Evolutionary conservation across 2,113 vertebrate genomes (phyloP).

Genomic region (Arenaria interpres): DNA sequence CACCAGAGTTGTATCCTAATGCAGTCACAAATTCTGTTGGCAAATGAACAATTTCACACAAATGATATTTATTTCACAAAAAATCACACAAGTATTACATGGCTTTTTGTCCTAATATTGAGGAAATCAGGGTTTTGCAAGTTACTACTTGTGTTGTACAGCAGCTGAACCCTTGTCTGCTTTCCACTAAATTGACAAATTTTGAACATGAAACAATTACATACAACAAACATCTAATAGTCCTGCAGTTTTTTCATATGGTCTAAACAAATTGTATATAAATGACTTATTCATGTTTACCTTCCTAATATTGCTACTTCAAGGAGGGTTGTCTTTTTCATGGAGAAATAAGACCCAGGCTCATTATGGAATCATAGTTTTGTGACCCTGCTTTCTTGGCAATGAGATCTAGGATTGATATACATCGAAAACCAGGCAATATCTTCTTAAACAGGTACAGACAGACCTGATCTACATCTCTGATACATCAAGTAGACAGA

Average conservation of each 20-base stretch:
- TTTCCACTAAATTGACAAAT: neutral
- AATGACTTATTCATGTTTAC: neutral
- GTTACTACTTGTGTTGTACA: neutral
- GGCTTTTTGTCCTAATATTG: neutral
- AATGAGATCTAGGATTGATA: neutral
- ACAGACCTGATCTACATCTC: neutral
- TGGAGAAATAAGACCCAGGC: neutral
- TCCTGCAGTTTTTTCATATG: neutral
- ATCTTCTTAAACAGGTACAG: neutral
- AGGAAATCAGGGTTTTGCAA: neutral
- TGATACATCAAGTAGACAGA: fast-evolving
- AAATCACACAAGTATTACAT: neutral
- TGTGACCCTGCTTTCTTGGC: neutral
- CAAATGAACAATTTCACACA: slow-evolving; percentile 43
- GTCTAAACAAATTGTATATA: neutral
- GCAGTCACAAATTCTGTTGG: neutral
- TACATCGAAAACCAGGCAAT: neutral
- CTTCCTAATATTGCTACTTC: neutral
- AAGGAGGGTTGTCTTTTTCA: neutral
- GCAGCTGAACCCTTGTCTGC: neutral
- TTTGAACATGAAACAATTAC: neutral
- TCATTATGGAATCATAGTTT: neutral
- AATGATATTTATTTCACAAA: neutral
- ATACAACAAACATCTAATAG: neutral
- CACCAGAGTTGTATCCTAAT: neutral